phyloP scores from a whole-genome alignment of 2,113 vertebrate genomes.

The Dolichotis patagonum region DNA sequence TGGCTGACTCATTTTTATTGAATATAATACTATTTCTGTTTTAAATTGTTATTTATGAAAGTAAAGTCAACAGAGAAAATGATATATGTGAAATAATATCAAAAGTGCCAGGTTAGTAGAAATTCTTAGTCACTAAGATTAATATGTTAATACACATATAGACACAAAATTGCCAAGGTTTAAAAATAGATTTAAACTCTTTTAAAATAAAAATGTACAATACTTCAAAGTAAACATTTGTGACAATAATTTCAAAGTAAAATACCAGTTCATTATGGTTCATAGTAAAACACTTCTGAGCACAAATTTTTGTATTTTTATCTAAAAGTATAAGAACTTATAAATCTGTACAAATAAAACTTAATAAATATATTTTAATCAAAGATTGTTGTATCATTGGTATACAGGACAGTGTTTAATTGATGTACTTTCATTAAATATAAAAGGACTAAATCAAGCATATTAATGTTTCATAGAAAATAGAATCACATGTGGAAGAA shows the following conservation, averaged over 20 bases:
- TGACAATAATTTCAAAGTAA: background rate
- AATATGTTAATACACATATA: background rate
- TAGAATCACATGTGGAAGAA: background rate
- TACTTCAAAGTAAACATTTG: background rate
- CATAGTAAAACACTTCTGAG: background rate
- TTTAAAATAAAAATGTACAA: background rate
- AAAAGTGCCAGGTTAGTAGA: background rate
- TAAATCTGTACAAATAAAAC: background rate
- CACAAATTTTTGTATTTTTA: background rate
- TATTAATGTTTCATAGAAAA: background rate
- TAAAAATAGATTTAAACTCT: background rate
- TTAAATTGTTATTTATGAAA: background rate
- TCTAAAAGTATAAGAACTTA: background rate
- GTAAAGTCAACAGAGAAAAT: background rate
- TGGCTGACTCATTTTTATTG: background rate
- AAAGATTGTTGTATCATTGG: background rate
- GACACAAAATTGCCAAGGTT: background rate
- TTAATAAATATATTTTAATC: background rate
- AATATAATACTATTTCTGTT: background rate
- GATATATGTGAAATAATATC: background rate
- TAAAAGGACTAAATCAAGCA: background rate
- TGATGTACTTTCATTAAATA: background rate
- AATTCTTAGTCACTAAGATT: background rate
- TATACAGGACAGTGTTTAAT: background rate
- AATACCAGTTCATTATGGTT: background rate